Evolutionary conservation across 2,113 vertebrate genomes (phyloP).

Genomic region (Hiodon tergisus): DNA sequence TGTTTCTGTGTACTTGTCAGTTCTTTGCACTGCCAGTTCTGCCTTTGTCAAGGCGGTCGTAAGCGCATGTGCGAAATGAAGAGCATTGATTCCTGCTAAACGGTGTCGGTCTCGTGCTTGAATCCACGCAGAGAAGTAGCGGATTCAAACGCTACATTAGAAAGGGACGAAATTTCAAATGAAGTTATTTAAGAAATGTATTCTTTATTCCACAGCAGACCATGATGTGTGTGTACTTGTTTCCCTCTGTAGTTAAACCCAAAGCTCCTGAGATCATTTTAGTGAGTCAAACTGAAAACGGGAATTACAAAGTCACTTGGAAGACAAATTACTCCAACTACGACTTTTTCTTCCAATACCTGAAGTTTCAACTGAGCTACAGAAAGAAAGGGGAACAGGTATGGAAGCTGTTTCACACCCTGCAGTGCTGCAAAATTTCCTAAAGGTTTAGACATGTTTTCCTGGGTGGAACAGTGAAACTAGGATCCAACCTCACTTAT

Average conservation of each 20-base stretch:
- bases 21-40: no score
- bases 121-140: no score
- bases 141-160: background rate
- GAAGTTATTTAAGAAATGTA: background rate
- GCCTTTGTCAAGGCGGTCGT: no score
- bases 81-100: no score
- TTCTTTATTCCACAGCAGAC: background rate
- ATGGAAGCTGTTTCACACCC: background rate
- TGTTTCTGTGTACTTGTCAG: no score
- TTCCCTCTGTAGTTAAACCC: constrained; percentile 48
- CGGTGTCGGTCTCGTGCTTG: no score
- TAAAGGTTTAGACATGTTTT: background rate
- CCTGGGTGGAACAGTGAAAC: no score
- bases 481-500: no score
- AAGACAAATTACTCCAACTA: background rate
- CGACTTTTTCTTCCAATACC: rapidly evolving
- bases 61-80: no score
- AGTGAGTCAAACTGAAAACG: constrained; percentile 25
- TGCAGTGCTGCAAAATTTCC: background rate
- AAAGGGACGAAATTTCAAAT: background rate
- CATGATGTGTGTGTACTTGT: background rate
- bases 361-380: constrained; percentile 35
- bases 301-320: constrained; percentile 42
- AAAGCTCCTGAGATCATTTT: constrained; percentile 36
- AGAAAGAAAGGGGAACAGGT: constrained; percentile 43